Percentiles rank a stretch among this genome's conserved stretches.
These are phyloP conservation scores for Lithophane ornitopus DNA, from an alignment of 2,888 invertebrate species.

Conservation along the genomic window DNA sequence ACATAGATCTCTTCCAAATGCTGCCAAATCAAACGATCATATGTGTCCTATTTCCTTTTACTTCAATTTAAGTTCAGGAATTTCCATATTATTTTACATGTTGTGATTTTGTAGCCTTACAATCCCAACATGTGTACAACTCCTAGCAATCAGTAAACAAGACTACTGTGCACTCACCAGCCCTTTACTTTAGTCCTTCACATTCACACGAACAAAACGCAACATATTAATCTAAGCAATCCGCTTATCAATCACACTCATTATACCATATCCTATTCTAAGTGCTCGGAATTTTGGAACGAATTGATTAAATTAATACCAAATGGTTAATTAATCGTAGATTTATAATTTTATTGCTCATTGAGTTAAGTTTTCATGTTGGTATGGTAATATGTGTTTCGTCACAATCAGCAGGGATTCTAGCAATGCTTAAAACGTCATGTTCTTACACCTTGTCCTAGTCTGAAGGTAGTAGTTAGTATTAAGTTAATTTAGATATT, in stretches of 20 bases:
- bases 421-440: neutral
- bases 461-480: neutral
- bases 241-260: conserved; percentile 66
- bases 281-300: conserved; percentile 51
- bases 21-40: neutral
- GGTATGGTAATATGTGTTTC: conserved; percentile 22
- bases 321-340: conserved; percentile 43
- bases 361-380: conserved; percentile 27
- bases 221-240: conserved; percentile 74
- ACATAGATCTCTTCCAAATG: no score
- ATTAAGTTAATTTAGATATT: neutral
- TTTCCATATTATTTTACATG: neutral
- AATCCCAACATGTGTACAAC: conserved; percentile 31
- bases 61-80: neutral
- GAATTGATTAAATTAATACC: conserved; percentile 62
- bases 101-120: neutral
- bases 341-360: conserved; percentile 26
- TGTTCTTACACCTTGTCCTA: neutral
- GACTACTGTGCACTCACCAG: conserved; percentile 60
- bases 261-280: conserved; percentile 58
- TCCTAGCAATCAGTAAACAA: conserved; percentile 41
- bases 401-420: conserved; percentile 16
- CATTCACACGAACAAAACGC: conserved; percentile 70
- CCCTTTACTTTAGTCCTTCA: conserved; percentile 82
- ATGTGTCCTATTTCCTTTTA: no score